Base-by-base conservation (phyloP, 1,140 invertebrate genomes). In the Neuroterus valhalla region DNA sequence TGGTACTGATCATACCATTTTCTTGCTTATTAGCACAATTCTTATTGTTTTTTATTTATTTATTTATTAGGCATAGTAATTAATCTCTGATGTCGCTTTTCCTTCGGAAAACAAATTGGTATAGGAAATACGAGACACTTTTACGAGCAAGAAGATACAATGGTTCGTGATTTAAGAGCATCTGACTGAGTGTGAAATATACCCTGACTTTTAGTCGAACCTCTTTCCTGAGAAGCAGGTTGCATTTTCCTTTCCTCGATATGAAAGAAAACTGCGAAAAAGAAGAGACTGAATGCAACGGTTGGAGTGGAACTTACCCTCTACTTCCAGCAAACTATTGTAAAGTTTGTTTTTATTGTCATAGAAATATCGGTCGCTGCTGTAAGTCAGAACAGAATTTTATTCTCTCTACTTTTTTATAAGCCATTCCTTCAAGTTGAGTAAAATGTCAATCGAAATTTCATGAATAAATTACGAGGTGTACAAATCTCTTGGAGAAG, bases 341-440 rank as follows among this genome's bases (percentile, higher is more conserved):
- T 62, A 62, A 62, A 62, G 55, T 62, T 62, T 26, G n/a, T 31
- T 62, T 62, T 62, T 62, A 62, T 62, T 62, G 26, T 62, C 55
- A 3, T 19, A 12, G 8, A 52, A 52, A 52, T 52, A 52, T 52
- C 52, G 26, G 26, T 26, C 12, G 11, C 12, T 62, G 15, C 15
- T 26, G 23, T 62, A 62, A 62, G n/a, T 62, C 23, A 3, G 15
- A 62, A 55, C 26, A 11, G 19, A 52, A 74, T 73, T 75, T 78
- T 78, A 70, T 74, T 66, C 76, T 26, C 52, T 12, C 4, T 19
- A 4, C 66, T 75, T 74, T 77, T 38, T 38, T 38, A 31, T 38
- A 1, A 38, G 31, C 1, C 10, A 38, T 38, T 38, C 31, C 5
- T 38, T 8, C 6, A 38, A 38, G 31, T 38, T 38, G 31, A 38